Percentiles rank a stretch among this genome's conserved stretches.
Conservation (phyloP, 2,888 invertebrate genomes). For the Corbicula japonica region DNA sequence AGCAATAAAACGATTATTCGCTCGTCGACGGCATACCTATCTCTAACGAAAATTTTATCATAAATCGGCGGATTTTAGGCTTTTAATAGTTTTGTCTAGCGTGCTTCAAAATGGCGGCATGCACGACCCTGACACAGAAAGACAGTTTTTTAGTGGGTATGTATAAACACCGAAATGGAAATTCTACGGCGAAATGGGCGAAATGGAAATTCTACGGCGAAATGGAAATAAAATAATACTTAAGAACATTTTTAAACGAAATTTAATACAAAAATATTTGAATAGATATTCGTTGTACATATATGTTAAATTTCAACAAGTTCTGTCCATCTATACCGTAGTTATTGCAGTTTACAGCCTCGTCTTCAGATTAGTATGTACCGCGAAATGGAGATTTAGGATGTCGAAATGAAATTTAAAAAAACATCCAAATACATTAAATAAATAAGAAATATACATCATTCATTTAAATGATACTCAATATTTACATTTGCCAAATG, state of each 20-base stretch:
- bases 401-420: too few species aligned
- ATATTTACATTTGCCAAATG: too few species aligned
- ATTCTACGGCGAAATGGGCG: neutral
- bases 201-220: neutral
- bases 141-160: too few species aligned
- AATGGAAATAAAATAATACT: neutral
- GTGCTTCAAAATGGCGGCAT: slow-evolving; percentile 70
- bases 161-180: slow-evolving; percentile 32
- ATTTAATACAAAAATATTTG: neutral
- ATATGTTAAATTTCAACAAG: too few species aligned
- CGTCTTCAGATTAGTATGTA: too few species aligned
- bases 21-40: slow-evolving; percentile 21
- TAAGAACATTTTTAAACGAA: neutral
- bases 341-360: too few species aligned
- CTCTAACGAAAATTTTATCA: slow-evolving; percentile 43
- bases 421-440: too few species aligned
- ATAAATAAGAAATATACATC: too few species aligned
- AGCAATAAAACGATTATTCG: neutral
- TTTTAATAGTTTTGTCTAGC: slow-evolving; percentile 26
- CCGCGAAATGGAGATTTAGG: too few species aligned
- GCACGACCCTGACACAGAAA: slow-evolving; percentile 45
- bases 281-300: neutral
- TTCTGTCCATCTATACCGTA: too few species aligned
- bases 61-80: slow-evolving; percentile 26
- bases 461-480: too few species aligned